Conservation (phyloP, 2,797 vertebrate species). For the Phoebastria nigripes region DNA sequence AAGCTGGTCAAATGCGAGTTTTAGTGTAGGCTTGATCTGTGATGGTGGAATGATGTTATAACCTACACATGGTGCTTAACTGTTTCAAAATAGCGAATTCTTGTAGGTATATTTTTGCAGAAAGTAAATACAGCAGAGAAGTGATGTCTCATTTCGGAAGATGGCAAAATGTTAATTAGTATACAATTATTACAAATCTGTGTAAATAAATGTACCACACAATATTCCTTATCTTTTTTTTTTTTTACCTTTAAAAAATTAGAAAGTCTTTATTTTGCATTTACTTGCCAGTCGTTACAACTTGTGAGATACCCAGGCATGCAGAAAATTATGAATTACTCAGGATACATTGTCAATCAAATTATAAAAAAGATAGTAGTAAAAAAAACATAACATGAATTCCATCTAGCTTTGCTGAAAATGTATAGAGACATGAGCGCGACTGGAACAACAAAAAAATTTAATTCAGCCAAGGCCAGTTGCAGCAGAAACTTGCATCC, state of each 20-base stretch:
- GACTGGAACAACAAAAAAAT: background rate
- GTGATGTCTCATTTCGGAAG: background rate
- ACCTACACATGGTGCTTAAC: background rate
- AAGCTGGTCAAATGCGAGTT: background rate
- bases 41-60: background rate
- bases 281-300: background rate
- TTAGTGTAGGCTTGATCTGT: background rate
- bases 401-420: background rate
- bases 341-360: background rate
- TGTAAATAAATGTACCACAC: background rate
- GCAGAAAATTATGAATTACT: background rate
- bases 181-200: background rate
- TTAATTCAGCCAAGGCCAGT: background rate
- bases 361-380: background rate
- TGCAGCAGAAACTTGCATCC: background rate
- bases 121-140: background rate
- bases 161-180: background rate
- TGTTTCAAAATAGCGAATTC: background rate
- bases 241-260: background rate
- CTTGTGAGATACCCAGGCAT: background rate
- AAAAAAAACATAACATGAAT: background rate
- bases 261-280: background rate
- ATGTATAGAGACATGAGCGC: background rate
- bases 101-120: background rate
- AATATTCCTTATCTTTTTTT: background rate